Conservation (phyloP, 2,113 vertebrate genomes). For the Nymphicus hollandicus region DNA sequence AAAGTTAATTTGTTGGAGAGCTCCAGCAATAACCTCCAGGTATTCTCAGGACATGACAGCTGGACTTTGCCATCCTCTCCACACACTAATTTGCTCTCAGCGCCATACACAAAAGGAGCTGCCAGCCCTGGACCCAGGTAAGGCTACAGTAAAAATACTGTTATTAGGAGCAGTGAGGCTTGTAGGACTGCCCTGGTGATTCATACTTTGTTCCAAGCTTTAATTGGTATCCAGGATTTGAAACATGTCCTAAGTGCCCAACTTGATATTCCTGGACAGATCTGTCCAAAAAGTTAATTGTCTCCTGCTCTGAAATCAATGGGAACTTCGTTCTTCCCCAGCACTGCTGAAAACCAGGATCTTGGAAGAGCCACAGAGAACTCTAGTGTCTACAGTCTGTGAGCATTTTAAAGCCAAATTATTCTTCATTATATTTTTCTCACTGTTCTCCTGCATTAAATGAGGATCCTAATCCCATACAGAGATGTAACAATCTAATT, state of each 20-base stretch:
- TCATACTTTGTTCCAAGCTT: neutral
- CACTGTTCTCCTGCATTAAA: neutral
- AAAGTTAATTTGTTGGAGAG: slow-evolving; percentile 78
- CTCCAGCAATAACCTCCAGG: slow-evolving; percentile 79
- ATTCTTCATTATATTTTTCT: neutral
- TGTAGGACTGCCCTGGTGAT: neutral
- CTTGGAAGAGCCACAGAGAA: neutral
- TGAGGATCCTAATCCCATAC: neutral
- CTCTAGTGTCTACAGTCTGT: neutral
- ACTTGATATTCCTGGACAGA: neutral
- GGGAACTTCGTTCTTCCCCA: neutral
- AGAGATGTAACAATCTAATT: neutral
- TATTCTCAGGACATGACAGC: slow-evolving; percentile 81
- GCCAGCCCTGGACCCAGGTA: slow-evolving; percentile 78
- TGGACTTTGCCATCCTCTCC: slow-evolving; percentile 82
- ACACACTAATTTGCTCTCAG: slow-evolving; percentile 74
- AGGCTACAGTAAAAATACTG: slow-evolving; percentile 16
- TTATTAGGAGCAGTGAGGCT: neutral
- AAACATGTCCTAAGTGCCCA: neutral
- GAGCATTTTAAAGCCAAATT: neutral
- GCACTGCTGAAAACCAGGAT: neutral
- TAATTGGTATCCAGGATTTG: neutral
- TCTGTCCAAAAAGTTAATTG: neutral
- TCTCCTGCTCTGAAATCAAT: neutral
- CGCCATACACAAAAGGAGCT: slow-evolving; percentile 68